phyloP scores from a whole-genome alignment of 2,888 invertebrate species.

The Eupelmus urozonus region DNA sequence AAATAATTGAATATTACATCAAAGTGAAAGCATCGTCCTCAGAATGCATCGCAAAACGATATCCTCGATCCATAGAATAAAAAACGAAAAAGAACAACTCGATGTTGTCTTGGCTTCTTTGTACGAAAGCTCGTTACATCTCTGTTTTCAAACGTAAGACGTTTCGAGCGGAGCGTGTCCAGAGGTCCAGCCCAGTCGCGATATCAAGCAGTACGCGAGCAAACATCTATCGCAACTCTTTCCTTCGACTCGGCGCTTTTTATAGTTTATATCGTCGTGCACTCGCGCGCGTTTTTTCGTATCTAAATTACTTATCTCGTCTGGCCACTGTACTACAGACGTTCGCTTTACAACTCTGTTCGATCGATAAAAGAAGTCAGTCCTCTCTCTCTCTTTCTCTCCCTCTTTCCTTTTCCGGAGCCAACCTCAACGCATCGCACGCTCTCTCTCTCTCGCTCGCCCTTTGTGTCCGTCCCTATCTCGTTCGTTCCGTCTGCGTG shows the following conservation, averaged over 20 bases:
- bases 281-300: slow-evolving; percentile 53
- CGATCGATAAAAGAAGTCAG: slow-evolving; percentile 30
- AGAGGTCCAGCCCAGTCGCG: too few relatives aligned
- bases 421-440: slow-evolving; percentile 10
- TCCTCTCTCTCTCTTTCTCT: slow-evolving; percentile 10
- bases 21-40: too few relatives aligned
- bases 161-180: too few relatives aligned
- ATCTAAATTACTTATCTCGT: slow-evolving; percentile 73
- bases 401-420: not conserved
- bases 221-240: not conserved
- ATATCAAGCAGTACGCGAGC: too few relatives aligned
- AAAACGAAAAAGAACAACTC: too few relatives aligned
- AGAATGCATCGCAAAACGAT: too few relatives aligned
- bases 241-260: slow-evolving; percentile 7
- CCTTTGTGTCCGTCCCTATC: not conserved
- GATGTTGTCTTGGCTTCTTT: too few relatives aligned
- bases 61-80: too few relatives aligned
- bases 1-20: too few relatives aligned
- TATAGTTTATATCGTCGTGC: slow-evolving; percentile 22
- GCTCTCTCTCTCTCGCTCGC: not conserved
- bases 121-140: too few relatives aligned
- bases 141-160: too few relatives aligned
- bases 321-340: not conserved
- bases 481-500: not conserved
- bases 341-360: slow-evolving; percentile 24